These are phyloP conservation scores for Scyliorhinus canicula DNA, from an alignment of 2,797 vertebrate species.

Conservation along the genomic window DNA sequence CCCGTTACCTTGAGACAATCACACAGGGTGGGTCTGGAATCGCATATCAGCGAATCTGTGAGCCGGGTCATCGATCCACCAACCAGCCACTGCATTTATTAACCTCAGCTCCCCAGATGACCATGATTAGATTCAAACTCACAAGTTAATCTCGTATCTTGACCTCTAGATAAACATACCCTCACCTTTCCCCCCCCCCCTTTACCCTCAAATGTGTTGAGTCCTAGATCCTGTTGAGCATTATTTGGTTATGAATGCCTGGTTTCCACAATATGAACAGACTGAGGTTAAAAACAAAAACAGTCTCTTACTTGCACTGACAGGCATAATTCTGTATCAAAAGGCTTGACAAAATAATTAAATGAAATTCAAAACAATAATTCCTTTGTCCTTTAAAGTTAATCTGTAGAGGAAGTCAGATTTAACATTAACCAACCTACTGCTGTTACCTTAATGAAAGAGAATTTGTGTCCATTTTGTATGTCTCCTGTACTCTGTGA, in stretches of 20 bases:
- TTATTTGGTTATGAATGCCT: not conserved
- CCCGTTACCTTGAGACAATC: not conserved
- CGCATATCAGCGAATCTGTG: not conserved
- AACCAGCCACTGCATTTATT: not conserved
- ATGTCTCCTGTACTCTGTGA: slow-evolving; percentile 43
- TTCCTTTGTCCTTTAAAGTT: not conserved
- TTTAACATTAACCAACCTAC: not conserved
- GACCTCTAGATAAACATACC: not conserved
- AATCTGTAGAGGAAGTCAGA: not conserved
- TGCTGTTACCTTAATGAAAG: slow-evolving; percentile 50
- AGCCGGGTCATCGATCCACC: not conserved
- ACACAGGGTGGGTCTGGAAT: not conserved
- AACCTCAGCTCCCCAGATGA: not conserved
- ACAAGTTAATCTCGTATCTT: not conserved
- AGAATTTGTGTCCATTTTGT: slow-evolving; percentile 44
- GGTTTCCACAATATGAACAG: not conserved
- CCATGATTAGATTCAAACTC: not conserved
- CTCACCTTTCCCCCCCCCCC: not conserved
- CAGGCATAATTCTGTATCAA: not conserved
- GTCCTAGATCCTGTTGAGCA: not conserved
- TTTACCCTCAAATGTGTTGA: not conserved
- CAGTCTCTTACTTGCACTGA: not conserved
- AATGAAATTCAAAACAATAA: not conserved
- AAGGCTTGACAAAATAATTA: not conserved
- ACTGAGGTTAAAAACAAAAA: not conserved